Base-by-base conservation (phyloP, 64 coral and sea anemone species). In the Porites lutea region DNA sequence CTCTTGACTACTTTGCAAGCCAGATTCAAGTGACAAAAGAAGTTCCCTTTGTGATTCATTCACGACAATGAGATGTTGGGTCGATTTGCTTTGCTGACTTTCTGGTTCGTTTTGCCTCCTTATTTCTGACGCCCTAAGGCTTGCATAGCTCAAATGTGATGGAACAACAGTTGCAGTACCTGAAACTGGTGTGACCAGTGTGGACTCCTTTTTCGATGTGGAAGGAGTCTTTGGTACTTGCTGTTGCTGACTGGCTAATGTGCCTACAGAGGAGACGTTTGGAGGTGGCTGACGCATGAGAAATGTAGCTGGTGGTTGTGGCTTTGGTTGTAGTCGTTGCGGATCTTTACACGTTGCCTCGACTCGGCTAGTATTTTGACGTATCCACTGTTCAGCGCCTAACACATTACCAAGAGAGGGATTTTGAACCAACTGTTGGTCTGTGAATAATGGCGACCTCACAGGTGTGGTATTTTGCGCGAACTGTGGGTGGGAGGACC, bases 11-110 rank as follows among this genome's bases (percentile, higher is more conserved):
- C 45, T 51, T 7, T 62, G 10, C 81, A 84, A 51, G 8, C 47
- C 69, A 69, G 61, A 52, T 68, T 69, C 61, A 84, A 84, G 81
- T 1, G 49, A 84, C 8, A 16, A 84, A 21, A 67, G 59, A 7
- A 84, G 81, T 9, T 65, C 8, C 0, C 14, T 84, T 19, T 13
- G 63, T 13, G 81, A 51, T 84, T 22, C 46, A 13, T 68, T 46
- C 5, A 4, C 12, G 46, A 47, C 20, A 10, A 69, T 18, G 43
- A 6, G 43, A 15, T 68, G 20, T 20, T 18, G 4, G 3, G 16
- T 22, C 0, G 45, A 63, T 46, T 4, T 84, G 47, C 3, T 18
- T 13, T 2, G 53, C 3, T 16, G 57, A 13, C 22, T 62, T 0
- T 62, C 27, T 46, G 12, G 4, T 81, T 63, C 48, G 14, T 79